phyloP scores from a whole-genome alignment of 2,888 invertebrate species.

The Noctuana brunneofusca region DNA sequence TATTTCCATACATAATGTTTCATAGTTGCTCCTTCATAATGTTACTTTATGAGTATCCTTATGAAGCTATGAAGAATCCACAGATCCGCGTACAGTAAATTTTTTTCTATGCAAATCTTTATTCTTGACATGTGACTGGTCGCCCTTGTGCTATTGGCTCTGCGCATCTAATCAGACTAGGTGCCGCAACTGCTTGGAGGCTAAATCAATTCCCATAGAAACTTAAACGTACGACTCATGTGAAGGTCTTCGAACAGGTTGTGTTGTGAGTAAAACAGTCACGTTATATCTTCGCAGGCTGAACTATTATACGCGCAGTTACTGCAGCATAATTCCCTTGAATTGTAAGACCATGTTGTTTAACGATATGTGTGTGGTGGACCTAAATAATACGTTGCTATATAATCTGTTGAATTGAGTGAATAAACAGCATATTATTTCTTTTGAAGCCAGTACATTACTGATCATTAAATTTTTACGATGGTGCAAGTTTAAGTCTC shows the following conservation, averaged over 20 bases:
- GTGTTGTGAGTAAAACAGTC: slow-evolving; percentile 53
- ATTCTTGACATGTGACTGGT: background rate
- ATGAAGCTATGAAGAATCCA: no score
- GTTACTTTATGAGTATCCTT: background rate
- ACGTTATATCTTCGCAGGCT: slow-evolving; percentile 49
- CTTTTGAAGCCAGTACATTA: background rate
- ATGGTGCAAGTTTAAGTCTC: background rate
- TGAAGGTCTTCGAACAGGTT: slow-evolving; percentile 62
- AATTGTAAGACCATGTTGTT: slow-evolving; percentile 12
- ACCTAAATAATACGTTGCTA: background rate
- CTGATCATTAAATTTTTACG: background rate
- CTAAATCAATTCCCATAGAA: slow-evolving; percentile 46
- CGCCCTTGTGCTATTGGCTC: slow-evolving; percentile 5
- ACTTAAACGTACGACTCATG: slow-evolving; percentile 47
- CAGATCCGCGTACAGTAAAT: no score
- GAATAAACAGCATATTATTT: background rate
- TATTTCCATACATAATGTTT: background rate
- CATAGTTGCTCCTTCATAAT: background rate
- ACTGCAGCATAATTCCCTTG: slow-evolving; percentile 12
- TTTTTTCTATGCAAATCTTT: background rate
- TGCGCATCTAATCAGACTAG: slow-evolving; percentile 32
- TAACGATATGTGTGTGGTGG: slow-evolving; percentile 9
- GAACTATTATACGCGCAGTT: slow-evolving; percentile 44
- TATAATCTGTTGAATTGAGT: background rate
- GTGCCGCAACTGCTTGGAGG: slow-evolving; percentile 36